Conservation (phyloP, 92 coral and sea anemone genomes). For the Muricea muricata region DNA sequence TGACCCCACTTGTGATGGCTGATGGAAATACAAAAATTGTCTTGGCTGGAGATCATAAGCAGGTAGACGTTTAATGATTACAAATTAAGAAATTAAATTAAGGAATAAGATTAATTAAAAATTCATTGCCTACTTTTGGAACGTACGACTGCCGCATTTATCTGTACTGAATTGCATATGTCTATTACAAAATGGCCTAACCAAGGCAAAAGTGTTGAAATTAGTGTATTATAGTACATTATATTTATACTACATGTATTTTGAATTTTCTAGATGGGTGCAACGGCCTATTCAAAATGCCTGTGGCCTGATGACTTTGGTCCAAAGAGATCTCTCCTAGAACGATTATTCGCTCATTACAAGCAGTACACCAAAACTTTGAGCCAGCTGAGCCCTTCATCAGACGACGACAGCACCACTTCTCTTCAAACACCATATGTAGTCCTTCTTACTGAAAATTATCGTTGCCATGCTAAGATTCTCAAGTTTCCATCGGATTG, state of each 20-base stretch:
- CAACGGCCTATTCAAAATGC: slow-evolving; percentile 53
- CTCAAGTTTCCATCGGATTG: slow-evolving; percentile 81
- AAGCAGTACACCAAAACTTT: neutral
- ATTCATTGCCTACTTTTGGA: no score
- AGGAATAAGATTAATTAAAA: no score
- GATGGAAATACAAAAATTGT: slow-evolving; percentile 83
- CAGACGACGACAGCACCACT: slow-evolving; percentile 1
- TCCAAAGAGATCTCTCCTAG: slow-evolving; percentile 78
- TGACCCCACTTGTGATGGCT: slow-evolving; percentile 83
- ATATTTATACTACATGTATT: no score
- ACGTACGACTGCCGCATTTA: no score
- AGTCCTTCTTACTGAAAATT: slow-evolving; percentile 82
- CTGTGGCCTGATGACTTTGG: slow-evolving; percentile 64
- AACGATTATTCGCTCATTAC: slow-evolving; percentile 81
- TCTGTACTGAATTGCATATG: no score
- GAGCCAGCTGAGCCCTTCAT: neutral
- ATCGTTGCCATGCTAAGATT: slow-evolving; percentile 81
- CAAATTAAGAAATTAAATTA: neutral
- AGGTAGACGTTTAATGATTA: no score
- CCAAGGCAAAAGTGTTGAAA: no score
- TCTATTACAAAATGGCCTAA: no score
- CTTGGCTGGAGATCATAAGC: slow-evolving; percentile 95
- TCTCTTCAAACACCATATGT: slow-evolving; percentile 41
- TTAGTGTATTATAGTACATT: no score
- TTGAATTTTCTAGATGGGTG: slow-evolving; percentile 52